Evolutionary conservation across 2,888 invertebrate genomes (phyloP), one percentile per base, ranked within the genome.

Genomic region (Aelia acuminata): DNA sequence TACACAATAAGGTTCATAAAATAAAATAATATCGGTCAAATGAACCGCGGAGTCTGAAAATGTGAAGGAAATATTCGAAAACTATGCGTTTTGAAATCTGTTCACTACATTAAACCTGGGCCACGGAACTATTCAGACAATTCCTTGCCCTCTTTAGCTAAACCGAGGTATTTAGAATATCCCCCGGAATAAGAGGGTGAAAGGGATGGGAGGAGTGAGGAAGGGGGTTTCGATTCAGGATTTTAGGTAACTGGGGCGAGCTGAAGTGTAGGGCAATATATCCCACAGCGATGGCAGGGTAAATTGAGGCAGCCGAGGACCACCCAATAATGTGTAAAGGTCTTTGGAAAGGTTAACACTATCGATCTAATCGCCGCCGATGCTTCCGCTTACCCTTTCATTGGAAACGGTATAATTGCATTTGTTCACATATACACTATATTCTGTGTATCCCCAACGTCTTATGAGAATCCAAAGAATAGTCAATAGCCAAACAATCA

Each of bases 261-360:
- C 43, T 80, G 80, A 80, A 80, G 80, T 80, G 80, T 80, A 80
- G 43, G 11, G 80, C 80, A 80, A 80, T 80, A 80, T 80, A 80
- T 80, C 80, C 43, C 4, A 13, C 10, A 15, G 39, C 20, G 80
- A n/a, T 47, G 80, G 80, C 80, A 80, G 80, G 22, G 4, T 43
- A 80, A 80, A 80, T 80, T 80, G 80, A 80, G 39, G 3, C 43
- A n/a, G 80, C 43, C 43, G 11, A 43, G 43, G 22, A n/a, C 80
- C 43, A 13, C 1, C 22, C 80, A 80, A 80, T 80, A 80, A 80
- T 80, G 80, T 80, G 43, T 22, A 80, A 80, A 80, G 80, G 80
- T 80, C 80, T 39, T 80, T 80, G n/a, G 10, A 80, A 80, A 80
- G 80, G 80, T 80, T 80, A 80, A 43, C 80, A 10, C 80, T 47